Conservation (phyloP, 1,140 invertebrate species). For the Archegozetes longisetosus region DNA sequence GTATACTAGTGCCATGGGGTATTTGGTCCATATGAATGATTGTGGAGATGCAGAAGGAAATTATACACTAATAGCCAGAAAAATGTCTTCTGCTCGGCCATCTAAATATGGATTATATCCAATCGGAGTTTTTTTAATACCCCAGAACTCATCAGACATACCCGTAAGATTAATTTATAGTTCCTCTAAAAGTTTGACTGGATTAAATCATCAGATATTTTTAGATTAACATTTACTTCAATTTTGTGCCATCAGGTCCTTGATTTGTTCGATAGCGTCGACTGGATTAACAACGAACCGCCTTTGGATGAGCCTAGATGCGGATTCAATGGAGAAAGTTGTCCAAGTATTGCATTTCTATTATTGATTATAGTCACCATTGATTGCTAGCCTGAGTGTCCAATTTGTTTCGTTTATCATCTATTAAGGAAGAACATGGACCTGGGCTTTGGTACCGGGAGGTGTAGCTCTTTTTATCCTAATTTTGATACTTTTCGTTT, state of each 20-base stretch:
- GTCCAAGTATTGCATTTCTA: constrained; percentile 17
- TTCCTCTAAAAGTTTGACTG: constrained; percentile 13
- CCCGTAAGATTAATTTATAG: constrained; percentile 22
- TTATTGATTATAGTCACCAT: background rate
- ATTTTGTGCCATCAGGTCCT: constrained; percentile 13
- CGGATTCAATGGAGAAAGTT: constrained; percentile 55
- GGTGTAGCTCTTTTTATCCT: constrained; percentile 58
- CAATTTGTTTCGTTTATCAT: constrained; percentile 7
- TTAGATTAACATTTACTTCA: constrained; percentile 1
- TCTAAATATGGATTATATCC: constrained; percentile 47
- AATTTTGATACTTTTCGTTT: constrained; percentile 56
- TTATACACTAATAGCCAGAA: constrained; percentile 68
- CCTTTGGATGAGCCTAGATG: constrained; percentile 83
- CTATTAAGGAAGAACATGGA: constrained; percentile 26
- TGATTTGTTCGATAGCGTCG: constrained; percentile 47
- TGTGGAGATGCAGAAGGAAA: constrained; percentile 90
- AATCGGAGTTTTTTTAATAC: constrained; percentile 41
- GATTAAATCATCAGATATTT: constrained; percentile 25
- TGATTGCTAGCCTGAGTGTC: background rate
- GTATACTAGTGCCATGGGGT: constrained; percentile 48
- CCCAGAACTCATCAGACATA: constrained; percentile 23
- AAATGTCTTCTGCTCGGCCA: constrained; percentile 21
- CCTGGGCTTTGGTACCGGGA: constrained; percentile 45
- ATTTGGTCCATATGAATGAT: constrained; percentile 78
- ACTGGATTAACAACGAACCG: constrained; percentile 27